phyloP scores from a whole-genome alignment of 2,888 invertebrate species.

The Melinaea marsaeus region DNA sequence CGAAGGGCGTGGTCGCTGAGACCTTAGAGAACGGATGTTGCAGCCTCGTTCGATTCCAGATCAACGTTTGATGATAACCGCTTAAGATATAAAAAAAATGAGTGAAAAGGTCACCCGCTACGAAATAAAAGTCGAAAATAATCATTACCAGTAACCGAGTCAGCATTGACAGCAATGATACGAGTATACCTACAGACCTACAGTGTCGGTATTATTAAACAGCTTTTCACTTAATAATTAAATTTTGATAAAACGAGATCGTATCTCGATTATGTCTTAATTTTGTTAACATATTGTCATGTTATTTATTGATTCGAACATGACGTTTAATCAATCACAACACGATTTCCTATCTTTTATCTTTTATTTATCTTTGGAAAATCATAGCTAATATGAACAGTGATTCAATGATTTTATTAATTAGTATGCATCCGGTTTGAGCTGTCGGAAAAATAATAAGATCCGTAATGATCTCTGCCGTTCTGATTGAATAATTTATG shows the following conservation, averaged over 20 bases:
- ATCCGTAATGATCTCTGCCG: constrained; percentile 60
- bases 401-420: constrained; percentile 4
- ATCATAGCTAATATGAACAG: background rate
- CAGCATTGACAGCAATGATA: constrained; percentile 50
- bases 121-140: constrained; percentile 68
- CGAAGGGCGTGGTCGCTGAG: constrained; percentile 63
- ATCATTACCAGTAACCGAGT: constrained; percentile 58
- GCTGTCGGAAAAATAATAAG: constrained; percentile 48
- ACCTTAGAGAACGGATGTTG: constrained; percentile 71
- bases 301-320: constrained; percentile 1
- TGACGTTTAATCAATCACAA: background rate
- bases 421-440: constrained; percentile 42
- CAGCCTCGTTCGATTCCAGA: constrained; percentile 67
- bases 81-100: constrained; percentile 61
- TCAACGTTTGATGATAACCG: constrained; percentile 66
- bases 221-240: constrained; percentile 46
- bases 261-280: constrained; percentile 65
- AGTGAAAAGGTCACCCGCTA: constrained; percentile 72
- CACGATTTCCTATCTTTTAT: constrained; percentile 1
- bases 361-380: too few species aligned
- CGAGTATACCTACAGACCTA: too few species aligned
- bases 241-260: constrained; percentile 53
- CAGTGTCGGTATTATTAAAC: constrained; percentile 38
- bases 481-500: constrained; percentile 70
- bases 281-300: constrained; percentile 33